phyloP scores from a whole-genome alignment of 2,888 invertebrate genomes.

The Epinotia bilunana region DNA sequence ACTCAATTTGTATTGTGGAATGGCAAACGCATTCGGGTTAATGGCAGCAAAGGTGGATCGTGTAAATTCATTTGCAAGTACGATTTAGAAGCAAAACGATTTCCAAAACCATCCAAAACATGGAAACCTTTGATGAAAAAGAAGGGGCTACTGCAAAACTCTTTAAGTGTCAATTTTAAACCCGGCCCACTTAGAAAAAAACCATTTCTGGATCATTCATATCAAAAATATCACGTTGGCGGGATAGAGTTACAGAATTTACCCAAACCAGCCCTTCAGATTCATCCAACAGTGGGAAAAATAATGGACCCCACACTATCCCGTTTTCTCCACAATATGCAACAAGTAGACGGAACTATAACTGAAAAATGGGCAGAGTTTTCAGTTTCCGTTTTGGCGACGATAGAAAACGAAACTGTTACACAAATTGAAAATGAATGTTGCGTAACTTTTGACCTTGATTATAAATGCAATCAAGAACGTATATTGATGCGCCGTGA shows the following conservation, averaged over 20 bases:
- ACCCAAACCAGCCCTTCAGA: conserved; percentile 79
- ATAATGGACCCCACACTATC: conserved; percentile 73
- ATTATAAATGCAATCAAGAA: conserved; percentile 84
- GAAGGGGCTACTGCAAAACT: conserved; percentile 64
- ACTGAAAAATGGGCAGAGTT: conserved; percentile 82
- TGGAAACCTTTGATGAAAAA: conserved; percentile 51
- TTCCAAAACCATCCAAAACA: conserved; percentile 49
- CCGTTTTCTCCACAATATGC: conserved; percentile 70
- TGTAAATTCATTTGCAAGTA: conserved; percentile 65
- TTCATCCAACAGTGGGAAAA: conserved; percentile 77
- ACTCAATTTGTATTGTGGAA: conserved; percentile 72
- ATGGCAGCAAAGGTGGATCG: conserved; percentile 73
- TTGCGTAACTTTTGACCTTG: conserved; percentile 82
- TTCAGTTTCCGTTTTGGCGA: conserved; percentile 80
- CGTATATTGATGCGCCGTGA: conserved; percentile 80
- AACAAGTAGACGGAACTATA: conserved; percentile 70
- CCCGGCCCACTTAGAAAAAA: conserved; percentile 85
- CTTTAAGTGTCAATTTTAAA: conserved; percentile 76
- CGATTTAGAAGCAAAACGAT: conserved; percentile 58
- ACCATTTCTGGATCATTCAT: conserved; percentile 70
- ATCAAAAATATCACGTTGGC: conserved; percentile 75
- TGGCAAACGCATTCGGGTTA: conserved; percentile 66
- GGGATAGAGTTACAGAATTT: conserved; percentile 74
- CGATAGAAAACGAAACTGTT: conserved; percentile 54
- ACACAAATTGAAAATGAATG: conserved; percentile 57